A percentile compares a stretch with the other conserved stretches of the same genome.
These are phyloP conservation scores for Sturnus vulgaris DNA, from an alignment of 2,113 vertebrate genomes.

Conservation along the genomic window DNA sequence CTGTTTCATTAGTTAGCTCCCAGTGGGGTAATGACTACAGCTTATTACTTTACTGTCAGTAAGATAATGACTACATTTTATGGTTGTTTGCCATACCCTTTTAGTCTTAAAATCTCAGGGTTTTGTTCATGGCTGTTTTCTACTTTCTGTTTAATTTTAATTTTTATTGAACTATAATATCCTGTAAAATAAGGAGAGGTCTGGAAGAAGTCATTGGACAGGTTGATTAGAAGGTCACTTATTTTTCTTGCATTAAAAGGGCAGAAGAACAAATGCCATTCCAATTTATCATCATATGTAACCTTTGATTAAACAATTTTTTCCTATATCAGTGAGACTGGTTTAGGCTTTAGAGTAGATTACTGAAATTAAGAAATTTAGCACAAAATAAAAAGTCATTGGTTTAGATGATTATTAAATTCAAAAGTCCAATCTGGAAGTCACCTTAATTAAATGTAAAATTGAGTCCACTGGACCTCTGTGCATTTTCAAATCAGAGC, in stretches of 20 bases:
- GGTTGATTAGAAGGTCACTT: conserved; percentile 7
- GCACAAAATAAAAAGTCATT: conserved; percentile 26
- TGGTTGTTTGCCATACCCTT: neutral
- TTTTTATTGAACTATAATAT: neutral
- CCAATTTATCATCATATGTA: conserved; percentile 45
- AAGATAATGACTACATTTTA: neutral
- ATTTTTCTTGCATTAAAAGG: conserved; percentile 5
- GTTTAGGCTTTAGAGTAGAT: neutral
- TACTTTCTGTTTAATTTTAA: neutral
- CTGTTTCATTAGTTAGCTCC: neutral
- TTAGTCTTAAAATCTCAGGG: neutral
- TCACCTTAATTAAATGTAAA: conserved; percentile 25
- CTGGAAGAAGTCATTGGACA: neutral
- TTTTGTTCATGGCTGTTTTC: neutral
- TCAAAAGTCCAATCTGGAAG: conserved; percentile 27
- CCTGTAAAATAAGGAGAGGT: neutral
- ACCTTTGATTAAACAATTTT: conserved; percentile 40
- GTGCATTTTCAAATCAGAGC: conserved; percentile 18
- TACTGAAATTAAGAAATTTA: conserved; percentile 28
- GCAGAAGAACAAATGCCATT: conserved; percentile 21
- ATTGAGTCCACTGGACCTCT: conserved; percentile 3
- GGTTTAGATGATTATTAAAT: conserved; percentile 44
- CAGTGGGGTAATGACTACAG: neutral
- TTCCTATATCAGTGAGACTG: neutral
- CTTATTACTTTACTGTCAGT: neutral